These are phyloP conservation scores for Patella pellucida DNA, from an alignment of 2,888 invertebrate genomes.

Conservation along the genomic window DNA sequence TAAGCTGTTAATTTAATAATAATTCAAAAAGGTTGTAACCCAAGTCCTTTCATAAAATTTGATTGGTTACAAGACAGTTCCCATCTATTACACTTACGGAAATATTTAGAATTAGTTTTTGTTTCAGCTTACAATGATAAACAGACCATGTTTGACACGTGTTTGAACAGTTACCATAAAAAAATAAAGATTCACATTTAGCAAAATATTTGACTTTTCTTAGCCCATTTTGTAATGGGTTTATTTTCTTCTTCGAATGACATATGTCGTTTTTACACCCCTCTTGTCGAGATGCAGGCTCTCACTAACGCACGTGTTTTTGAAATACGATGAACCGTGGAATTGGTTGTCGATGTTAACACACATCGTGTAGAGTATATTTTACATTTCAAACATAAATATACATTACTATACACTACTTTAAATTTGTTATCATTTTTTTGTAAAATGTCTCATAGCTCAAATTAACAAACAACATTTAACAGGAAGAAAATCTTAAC, in stretches of 20 bases:
- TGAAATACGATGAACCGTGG: too few relatives aligned
- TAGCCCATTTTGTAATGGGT: background rate
- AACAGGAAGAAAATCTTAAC: background rate
- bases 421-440: background rate
- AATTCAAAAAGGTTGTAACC: too few relatives aligned
- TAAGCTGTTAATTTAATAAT: too few relatives aligned
- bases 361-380: background rate
- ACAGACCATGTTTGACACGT: constrained; percentile 3
- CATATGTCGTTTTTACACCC: background rate
- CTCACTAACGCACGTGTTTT: too few relatives aligned
- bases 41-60: too few relatives aligned
- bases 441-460: constrained; percentile 2
- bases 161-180: background rate
- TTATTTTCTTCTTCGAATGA: background rate
- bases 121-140: too few relatives aligned
- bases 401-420: background rate
- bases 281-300: too few relatives aligned
- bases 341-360: too few relatives aligned
- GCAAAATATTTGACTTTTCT: background rate
- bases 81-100: too few relatives aligned
- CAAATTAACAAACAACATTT: constrained; percentile 7
- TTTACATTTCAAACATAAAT: background rate
- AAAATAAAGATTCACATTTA: background rate
- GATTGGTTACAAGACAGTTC: too few relatives aligned
- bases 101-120: too few relatives aligned